A percentile compares a stretch with the other conserved stretches of the same genome.
phyloP scores from a whole-genome alignment of 2,113 vertebrate species.

The Jacana jacana region DNA sequence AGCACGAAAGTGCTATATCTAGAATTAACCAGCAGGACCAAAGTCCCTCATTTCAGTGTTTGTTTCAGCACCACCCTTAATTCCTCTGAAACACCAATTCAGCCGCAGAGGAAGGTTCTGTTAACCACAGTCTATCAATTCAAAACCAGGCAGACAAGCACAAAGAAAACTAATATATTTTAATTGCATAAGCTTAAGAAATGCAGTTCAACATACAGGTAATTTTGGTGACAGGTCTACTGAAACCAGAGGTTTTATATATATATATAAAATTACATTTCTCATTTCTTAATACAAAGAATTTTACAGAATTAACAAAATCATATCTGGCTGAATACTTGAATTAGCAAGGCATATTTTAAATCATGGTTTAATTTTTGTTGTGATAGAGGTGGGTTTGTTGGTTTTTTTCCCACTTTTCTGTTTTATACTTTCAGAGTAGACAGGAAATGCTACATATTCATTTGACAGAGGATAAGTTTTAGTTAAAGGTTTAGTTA shows the following conservation, averaged over 20 bases:
- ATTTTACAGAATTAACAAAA: neutral
- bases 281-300: neutral
- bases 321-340: neutral
- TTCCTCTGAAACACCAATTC: neutral
- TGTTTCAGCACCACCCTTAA: neutral
- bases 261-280: neutral
- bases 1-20: neutral
- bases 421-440: neutral
- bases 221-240: neutral
- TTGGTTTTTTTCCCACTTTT: neutral
- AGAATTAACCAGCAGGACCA: neutral
- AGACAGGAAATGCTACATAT: neutral
- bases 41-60: neutral
- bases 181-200: neutral
- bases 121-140: neutral
- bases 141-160: neutral
- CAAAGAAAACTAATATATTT: neutral
- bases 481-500: too few relatives aligned
- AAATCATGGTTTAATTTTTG: neutral
- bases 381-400: neutral
- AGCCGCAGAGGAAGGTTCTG: neutral
- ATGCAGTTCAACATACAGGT: neutral
- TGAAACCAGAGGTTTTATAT: neutral
- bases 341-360: neutral
- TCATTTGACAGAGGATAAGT: neutral